Evolutionary conservation across 2,888 invertebrate genomes (phyloP).

Genomic region (Diplolepis rosae): DNA sequence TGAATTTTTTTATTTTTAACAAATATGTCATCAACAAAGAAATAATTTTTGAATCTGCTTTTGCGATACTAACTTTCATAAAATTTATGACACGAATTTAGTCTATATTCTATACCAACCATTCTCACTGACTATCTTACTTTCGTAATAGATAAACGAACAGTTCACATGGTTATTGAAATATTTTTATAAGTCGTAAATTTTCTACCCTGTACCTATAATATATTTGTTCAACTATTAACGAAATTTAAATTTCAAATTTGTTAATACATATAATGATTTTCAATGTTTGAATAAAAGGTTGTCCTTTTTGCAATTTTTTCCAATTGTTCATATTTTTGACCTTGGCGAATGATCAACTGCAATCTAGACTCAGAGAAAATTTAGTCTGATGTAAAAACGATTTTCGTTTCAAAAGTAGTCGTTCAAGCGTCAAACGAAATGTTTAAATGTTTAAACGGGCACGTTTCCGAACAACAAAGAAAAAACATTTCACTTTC

Average conservation of each 20-base stretch:
- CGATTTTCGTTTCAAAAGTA: too few species aligned
- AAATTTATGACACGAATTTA: conserved; percentile 14
- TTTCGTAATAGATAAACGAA: not conserved
- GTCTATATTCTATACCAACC: not conserved
- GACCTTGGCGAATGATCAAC: not conserved
- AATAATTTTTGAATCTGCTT: conserved; percentile 1
- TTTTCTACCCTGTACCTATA: conserved; percentile 15
- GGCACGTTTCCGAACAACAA: too few species aligned
- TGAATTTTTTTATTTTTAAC: too few species aligned
- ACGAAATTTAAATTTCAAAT: not conserved
- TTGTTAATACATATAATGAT: too few species aligned
- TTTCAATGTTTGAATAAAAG: too few species aligned
- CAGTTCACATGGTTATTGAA: not conserved
- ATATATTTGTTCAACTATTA: not conserved
- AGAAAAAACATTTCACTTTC: too few species aligned
- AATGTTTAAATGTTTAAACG: too few species aligned
- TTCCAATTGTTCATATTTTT: not conserved
- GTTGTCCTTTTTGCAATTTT: too few species aligned
- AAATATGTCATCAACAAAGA: not conserved
- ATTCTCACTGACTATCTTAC: not conserved
- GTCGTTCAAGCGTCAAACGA: too few species aligned
- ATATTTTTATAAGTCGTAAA: not conserved
- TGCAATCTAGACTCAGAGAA: too few species aligned
- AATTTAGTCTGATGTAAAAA: too few species aligned
- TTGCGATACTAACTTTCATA: not conserved